phyloP scores from a whole-genome alignment of 2,888 invertebrate genomes.

The Aleiodes alternator region DNA sequence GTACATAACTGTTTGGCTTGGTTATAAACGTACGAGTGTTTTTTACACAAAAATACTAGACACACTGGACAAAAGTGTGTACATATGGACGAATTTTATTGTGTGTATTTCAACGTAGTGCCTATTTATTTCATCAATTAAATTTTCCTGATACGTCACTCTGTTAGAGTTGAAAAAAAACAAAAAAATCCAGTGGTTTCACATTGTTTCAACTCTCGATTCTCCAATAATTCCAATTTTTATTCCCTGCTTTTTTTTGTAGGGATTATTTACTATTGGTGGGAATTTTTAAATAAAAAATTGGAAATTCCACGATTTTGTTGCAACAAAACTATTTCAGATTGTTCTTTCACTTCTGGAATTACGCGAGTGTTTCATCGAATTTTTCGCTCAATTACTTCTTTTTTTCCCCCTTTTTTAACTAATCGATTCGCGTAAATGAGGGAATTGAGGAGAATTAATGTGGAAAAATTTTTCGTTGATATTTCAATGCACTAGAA shows the following conservation, averaged over 20 bases:
- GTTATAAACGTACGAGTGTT: constrained; percentile 9
- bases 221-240: background rate
- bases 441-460: constrained; percentile 12
- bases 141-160: constrained; percentile 50
- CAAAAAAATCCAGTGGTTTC: constrained; percentile 18
- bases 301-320: too few relatives aligned
- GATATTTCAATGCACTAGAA: constrained; percentile 7
- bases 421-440: background rate
- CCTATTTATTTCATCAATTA: constrained; percentile 54
- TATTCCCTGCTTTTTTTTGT: constrained; percentile 19
- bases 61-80: background rate
- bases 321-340: too few relatives aligned
- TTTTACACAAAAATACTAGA: background rate
- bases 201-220: constrained; percentile 49
- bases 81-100: constrained; percentile 1
- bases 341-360: too few relatives aligned
- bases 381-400: background rate
- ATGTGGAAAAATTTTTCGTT: constrained; percentile 19
- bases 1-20: constrained; percentile 19
- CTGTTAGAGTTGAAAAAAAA: constrained; percentile 46
- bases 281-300: too few relatives aligned
- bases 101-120: constrained; percentile 31
- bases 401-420: background rate
- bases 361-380: too few relatives aligned
- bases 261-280: constrained; percentile 33